phyloP scores from a whole-genome alignment of 23 tunicate species.

The Phallusia fumigata region DNA sequence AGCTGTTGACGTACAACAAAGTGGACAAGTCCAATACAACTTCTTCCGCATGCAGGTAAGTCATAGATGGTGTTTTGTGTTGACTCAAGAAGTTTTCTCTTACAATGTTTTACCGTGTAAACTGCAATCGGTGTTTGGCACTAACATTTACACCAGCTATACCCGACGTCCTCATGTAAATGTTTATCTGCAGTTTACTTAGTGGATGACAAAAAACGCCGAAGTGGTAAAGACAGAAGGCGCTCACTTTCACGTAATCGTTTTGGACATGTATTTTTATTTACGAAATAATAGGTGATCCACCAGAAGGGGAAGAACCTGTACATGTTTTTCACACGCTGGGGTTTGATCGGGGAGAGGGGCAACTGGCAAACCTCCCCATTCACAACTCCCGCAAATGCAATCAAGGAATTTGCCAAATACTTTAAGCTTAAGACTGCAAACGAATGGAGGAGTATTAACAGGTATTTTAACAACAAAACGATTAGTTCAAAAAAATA shows the following conservation, averaged over 20 bases:
- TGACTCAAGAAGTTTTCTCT: no score
- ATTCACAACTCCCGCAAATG: conserved; percentile 84
- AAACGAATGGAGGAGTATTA: conserved; percentile 95
- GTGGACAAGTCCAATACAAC: conserved; percentile 75
- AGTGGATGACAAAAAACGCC: no score
- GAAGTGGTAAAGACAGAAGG: no score
- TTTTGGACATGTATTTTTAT: neutral
- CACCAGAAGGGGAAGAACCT: conserved; percentile 90
- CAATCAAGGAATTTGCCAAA: conserved; percentile 92
- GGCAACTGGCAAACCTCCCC: conserved; percentile 98
- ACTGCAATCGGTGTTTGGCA: no score
- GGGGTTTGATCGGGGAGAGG: conserved; percentile 88
- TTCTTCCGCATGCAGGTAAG: conserved; percentile 95
- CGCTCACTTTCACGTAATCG: neutral
- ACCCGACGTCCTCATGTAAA: no score
- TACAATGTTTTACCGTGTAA: no score
- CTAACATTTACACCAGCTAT: no score
- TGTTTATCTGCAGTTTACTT: no score
- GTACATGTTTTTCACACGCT: conserved; percentile 93
- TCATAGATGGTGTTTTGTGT: neutral
- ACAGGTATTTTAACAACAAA: conserved; percentile 32
- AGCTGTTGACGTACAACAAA: conserved; percentile 86
- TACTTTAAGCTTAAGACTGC: conserved; percentile 95
- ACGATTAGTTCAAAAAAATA: neutral
- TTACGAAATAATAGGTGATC: conserved; percentile 58